A percentile compares a stretch with the other conserved stretches of the same genome.
phyloP scores from a whole-genome alignment of 2,888 invertebrate genomes.

The Pterostichus madidus region DNA sequence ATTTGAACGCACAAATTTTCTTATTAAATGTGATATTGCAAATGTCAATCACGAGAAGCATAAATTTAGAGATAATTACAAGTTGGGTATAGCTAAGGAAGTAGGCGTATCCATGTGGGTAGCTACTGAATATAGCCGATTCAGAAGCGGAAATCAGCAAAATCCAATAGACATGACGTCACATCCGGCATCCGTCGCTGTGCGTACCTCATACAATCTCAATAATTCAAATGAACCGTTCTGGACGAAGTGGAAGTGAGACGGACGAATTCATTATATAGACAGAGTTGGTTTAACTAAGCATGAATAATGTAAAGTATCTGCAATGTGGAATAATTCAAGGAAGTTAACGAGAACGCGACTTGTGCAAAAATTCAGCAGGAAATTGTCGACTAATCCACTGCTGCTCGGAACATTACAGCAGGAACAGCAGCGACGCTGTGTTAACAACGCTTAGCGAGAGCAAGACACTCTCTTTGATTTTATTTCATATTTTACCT shows the following conservation, averaged over 20 bases:
- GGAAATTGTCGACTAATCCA: conserved; percentile 51
- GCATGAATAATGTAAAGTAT: conserved; percentile 66
- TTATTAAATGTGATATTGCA: no score
- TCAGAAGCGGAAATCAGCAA: conserved; percentile 20
- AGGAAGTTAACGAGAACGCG: conserved; percentile 51
- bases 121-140: neutral
- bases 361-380: conserved; percentile 36
- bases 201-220: conserved; percentile 37
- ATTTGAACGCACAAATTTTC: no score
- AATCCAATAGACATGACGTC: conserved; percentile 26
- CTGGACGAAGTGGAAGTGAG: neutral
- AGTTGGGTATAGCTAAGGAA: neutral
- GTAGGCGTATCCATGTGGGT: neutral
- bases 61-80: neutral
- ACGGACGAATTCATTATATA: conserved; percentile 62
- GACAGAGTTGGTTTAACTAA: conserved; percentile 62
- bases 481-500: no score
- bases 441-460: conserved; percentile 8
- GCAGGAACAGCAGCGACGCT: neutral
- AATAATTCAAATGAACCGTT: conserved; percentile 37
- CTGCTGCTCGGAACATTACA: neutral
- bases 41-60: no score
- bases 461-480: neutral
- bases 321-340: conserved; percentile 59
- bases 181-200: conserved; percentile 2